Evolutionary conservation across 2,113 vertebrate genomes (phyloP).

Genomic region (Heterotilapia buettikoferi): DNA sequence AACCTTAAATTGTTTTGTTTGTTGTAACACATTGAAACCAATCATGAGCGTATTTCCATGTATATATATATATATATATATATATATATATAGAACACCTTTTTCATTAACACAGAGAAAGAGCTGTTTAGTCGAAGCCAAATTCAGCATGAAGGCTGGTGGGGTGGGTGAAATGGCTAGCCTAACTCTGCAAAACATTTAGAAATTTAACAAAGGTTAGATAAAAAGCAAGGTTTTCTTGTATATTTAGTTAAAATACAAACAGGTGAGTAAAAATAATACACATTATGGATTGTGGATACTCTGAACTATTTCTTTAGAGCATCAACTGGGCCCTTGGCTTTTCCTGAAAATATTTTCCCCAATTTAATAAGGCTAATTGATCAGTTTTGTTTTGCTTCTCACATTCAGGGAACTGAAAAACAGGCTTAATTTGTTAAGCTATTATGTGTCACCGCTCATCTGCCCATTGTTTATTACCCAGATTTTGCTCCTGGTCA

Average conservation of each 20-base stretch:
- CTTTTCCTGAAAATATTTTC: not conserved
- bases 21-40: not conserved
- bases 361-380: not conserved
- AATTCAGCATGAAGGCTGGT: not conserved
- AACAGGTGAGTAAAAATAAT: not conserved
- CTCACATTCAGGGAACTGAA: not conserved
- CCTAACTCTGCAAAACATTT: not conserved
- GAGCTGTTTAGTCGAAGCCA: not conserved
- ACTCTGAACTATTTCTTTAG: not conserved
- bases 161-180: not conserved
- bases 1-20: not conserved
- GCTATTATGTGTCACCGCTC: not conserved
- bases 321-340: not conserved
- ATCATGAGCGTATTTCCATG: not conserved
- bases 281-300: not conserved
- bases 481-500: not conserved
- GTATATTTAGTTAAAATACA: not conserved
- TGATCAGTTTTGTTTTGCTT: not conserved
- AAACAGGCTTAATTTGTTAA: not conserved
- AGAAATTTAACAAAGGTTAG: not conserved
- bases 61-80: no score
- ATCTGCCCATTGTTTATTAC: not conserved
- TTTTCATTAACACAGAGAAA: not conserved
- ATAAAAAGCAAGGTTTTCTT: not conserved
- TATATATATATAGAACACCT: not conserved